Evolutionary conservation across 2,888 invertebrate genomes (phyloP).

Genomic region (Chymomyza procnemis): DNA sequence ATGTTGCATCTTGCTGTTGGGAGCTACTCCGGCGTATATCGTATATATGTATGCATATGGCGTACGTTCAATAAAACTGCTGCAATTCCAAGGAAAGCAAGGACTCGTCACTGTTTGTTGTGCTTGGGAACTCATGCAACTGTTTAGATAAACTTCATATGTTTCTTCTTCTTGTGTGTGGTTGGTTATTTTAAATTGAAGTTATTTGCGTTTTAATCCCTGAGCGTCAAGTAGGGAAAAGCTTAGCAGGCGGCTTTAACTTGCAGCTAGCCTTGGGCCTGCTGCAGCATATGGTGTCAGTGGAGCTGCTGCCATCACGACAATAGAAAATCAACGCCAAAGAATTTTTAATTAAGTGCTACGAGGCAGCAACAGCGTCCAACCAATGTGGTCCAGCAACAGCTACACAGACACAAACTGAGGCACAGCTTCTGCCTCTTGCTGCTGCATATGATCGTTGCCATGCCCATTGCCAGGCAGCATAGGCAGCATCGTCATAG

Average conservation of each 20-base stretch:
- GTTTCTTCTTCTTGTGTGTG: constrained; percentile 35
- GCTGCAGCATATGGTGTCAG: background rate
- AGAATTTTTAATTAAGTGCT: constrained; percentile 66
- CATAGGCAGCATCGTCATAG: constrained; percentile 21
- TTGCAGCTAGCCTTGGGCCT: background rate
- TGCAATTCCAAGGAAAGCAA: background rate
- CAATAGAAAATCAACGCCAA: constrained; percentile 45
- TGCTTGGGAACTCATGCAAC: constrained; percentile 47
- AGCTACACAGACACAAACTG: constrained; percentile 24
- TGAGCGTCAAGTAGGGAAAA: background rate
- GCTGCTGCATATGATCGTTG: constrained; percentile 1
- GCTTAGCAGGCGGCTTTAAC: background rate
- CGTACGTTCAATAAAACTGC: background rate
- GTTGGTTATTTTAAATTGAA: background rate
- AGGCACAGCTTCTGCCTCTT: too few relatives aligned
- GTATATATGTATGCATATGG: background rate
- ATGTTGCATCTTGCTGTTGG: constrained; percentile 19
- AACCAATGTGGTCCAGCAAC: constrained; percentile 17
- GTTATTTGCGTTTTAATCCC: background rate
- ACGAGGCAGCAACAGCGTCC: background rate
- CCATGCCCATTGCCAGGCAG: constrained; percentile 3
- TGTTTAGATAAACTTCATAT: constrained; percentile 45
- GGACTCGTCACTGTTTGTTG: too few relatives aligned
- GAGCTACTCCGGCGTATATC: background rate
- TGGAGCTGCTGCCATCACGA: background rate